These are phyloP conservation scores for Melipona bicolor DNA, from an alignment of 2,888 invertebrate species.

Conservation along the genomic window DNA sequence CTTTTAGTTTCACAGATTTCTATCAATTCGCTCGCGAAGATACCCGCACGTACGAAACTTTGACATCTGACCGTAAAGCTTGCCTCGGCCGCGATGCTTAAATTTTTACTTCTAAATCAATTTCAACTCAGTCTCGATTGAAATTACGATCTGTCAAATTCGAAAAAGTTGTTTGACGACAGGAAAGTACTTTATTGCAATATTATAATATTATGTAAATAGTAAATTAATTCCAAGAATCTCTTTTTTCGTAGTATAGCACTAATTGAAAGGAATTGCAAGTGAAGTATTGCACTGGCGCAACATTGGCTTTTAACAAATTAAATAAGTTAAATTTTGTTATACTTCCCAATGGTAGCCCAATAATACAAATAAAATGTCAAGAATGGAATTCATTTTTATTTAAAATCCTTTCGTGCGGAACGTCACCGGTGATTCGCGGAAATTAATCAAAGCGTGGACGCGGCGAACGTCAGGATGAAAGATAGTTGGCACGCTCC, in stretches of 20 bases:
- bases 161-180: background rate
- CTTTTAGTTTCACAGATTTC: background rate
- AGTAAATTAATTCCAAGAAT: too few relatives aligned
- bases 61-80: background rate
- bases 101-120: background rate
- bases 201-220: too few relatives aligned
- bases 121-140: background rate
- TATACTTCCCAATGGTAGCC: too few relatives aligned
- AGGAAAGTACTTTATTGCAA: too few relatives aligned
- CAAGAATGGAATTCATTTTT: too few relatives aligned
- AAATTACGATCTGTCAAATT: background rate
- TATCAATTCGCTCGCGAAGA: background rate
- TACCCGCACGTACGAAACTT: background rate
- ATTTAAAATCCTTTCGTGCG: background rate
- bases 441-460: conserved; percentile 37
- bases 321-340: too few relatives aligned
- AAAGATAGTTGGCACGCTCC: conserved; percentile 36
- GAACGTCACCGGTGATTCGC: background rate
- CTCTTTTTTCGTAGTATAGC: too few relatives aligned
- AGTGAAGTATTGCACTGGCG: too few relatives aligned
- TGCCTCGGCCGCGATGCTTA: background rate
- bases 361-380: too few relatives aligned
- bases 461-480: conserved; percentile 31
- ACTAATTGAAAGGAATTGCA: too few relatives aligned
- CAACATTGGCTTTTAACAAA: too few relatives aligned